Evolutionary conservation across 2,113 vertebrate genomes (phyloP), one percentile per base, ranked within the genome.

Genomic region (Sialia sialis): DNA sequence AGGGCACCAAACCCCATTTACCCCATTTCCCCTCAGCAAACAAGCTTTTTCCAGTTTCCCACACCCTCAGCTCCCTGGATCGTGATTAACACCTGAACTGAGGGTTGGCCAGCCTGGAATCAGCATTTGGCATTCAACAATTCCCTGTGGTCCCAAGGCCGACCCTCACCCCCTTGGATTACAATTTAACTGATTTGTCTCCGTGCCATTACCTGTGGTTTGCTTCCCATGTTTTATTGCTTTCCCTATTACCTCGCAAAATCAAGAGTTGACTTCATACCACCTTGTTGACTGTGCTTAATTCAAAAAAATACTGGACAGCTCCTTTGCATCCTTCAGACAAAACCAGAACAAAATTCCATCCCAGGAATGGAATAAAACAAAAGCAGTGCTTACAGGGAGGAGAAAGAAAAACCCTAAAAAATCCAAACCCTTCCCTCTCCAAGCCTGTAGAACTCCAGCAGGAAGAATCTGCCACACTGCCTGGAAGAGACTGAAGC

Each of bases 131-230:
- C 19, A 22, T 5, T 43, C 23, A 29, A 32, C 18, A 9, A 43
- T 21, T 79, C 51, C 41, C 27, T 19, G 10, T 0, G 51, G 49
- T 32, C 13, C 3, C 63, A 39, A 7, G 0, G 1, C 54, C 30
- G 49, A 27, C 16, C 68, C 32, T 51, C 9, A 2, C 3, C 36
- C n/a, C 29, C 58, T 11, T 5, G 3, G 15, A 39, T 76, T 68
- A 17, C 44, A 59, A 10, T 72, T 70, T 69, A 66, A 19, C 30
- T 41, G 22, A 32, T 55, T 52, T 44, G 6, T 54, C 63, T 41
- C n/a, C 1, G 0, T 3, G 11, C 15, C 39, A 4, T 22, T 43
- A 54, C 18, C 16, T 54, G 25, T 25, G 36, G 11, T 11, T 85
- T 59, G n/a, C 54, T 87, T 52, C n/a, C 25, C 20, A 17, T 67